phyloP scores from a whole-genome alignment of 2,888 invertebrate genomes.

The Mystacides longicornis region DNA sequence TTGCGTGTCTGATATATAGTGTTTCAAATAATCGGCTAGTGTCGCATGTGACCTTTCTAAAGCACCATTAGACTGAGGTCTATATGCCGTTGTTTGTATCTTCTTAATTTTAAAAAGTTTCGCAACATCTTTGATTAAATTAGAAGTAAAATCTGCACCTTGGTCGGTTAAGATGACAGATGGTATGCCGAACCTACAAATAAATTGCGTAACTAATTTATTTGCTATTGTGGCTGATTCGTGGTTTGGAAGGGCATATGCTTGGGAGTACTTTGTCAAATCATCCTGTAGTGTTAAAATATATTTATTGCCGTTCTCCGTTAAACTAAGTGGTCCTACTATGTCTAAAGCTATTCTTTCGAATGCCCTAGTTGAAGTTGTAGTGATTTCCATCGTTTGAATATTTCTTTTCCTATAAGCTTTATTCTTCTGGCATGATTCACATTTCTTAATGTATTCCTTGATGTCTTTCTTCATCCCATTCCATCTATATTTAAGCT shows the following conservation, averaged over 20 bases:
- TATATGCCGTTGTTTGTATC: conserved; percentile 29
- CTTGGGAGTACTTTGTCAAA: conserved; percentile 31
- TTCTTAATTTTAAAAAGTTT: conserved; percentile 30
- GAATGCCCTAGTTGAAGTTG: conserved; percentile 27
- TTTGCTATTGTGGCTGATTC: conserved; percentile 30
- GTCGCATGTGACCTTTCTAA: conserved; percentile 31
- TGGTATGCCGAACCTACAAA: conserved; percentile 31
- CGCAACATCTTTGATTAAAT: conserved; percentile 28
- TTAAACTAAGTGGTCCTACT: conserved; percentile 30
- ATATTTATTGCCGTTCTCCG: conserved; percentile 30
- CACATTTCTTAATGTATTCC: conserved; percentile 26
- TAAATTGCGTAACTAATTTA: conserved; percentile 24
- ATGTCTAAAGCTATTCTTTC: conserved; percentile 30
- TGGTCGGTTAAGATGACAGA: conserved; percentile 49
- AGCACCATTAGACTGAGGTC: conserved; percentile 30
- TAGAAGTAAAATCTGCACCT: conserved; percentile 39
- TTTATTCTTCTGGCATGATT: conserved; percentile 31
- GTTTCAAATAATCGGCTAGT: conserved; percentile 29
- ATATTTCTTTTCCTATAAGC: conserved; percentile 24
- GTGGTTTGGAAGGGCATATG: conserved; percentile 29
- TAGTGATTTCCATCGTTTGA: conserved; percentile 30
- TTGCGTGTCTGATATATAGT: conserved; percentile 28
- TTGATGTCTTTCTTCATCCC: conserved; percentile 16
- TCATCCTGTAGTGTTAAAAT: conserved; percentile 33
- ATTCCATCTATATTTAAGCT: conserved; percentile 16